Evolutionary conservation across 2,797 vertebrate genomes (phyloP), one percentile per base, ranked within the genome.

Genomic region (Spinus pinus): DNA sequence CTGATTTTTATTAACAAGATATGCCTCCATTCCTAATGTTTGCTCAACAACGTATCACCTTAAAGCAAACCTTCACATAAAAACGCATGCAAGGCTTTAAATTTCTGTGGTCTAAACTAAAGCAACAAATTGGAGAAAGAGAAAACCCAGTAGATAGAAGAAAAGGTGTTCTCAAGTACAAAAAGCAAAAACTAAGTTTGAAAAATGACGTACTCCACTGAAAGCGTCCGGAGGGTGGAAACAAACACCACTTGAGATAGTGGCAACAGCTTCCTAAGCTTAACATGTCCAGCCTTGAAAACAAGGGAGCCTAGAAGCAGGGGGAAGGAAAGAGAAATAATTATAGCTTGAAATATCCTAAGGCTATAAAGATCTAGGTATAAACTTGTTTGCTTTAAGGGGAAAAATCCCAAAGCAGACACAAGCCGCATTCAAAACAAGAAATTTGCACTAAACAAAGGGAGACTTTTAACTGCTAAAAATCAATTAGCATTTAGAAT

Each of bases 281-380:
- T 91, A 94, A 93, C 92, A 2, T 95, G 93, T 95, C 88, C 86
- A 86, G 90, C 92, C 94, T 96, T 96, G 96, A 97, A 92, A 93
- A 71, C 37, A 80, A 80, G 80, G 67, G 64, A 94, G 88, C 81
- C 86, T 67, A 19, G 50, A 44, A 69, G 65, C 54, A 79, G 88
- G 80, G 74, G 57, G 71, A 73, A 39, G 67, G 86, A 41, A 72
- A 69, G 75, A 85, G 75, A 75, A 89, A 69, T 95, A 96, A 96
- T 96, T 96, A 95, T 69, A 96, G 94, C 58, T 83, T 69, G 85
- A 86, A 75, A 79, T 93, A 88, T 66, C 96, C 86, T 86, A 78
- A 90, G 95, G 94, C 96, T 94, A 94, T 81, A 56, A 96, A 96
- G 82, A 94, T 90, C 72, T 90, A 86, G 80, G 94, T 88, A 88